Conservation (phyloP, 2,797 vertebrate genomes). For the Prionace glauca region DNA sequence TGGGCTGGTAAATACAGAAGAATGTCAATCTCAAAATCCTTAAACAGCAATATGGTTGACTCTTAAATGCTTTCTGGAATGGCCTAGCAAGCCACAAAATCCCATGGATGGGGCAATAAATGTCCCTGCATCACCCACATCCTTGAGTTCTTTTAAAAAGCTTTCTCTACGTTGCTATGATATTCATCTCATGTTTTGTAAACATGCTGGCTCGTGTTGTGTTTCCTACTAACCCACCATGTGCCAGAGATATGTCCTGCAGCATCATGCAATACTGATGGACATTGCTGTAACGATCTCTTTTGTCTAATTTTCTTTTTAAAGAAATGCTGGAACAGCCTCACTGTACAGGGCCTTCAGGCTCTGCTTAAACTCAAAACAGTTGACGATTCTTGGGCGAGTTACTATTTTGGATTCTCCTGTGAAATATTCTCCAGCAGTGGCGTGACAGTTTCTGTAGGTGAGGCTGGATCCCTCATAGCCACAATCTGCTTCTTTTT, state of each 20-base stretch:
- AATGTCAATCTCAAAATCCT: not conserved
- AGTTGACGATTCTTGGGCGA: not conserved
- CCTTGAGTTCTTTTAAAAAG: too few relatives aligned
- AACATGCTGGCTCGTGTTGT: not conserved
- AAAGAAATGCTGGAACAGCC: not conserved
- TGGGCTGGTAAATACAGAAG: not conserved
- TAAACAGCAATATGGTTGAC: not conserved
- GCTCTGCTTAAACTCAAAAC: not conserved
- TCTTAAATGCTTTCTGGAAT: not conserved
- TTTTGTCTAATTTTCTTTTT: not conserved
- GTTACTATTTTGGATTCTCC: not conserved
- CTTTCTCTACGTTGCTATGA: too few relatives aligned
- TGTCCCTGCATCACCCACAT: too few relatives aligned
- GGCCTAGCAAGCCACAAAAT: not conserved
- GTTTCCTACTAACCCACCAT: not conserved
- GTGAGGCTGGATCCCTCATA: not conserved
- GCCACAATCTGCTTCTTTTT: not conserved
- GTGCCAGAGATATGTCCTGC: not conserved
- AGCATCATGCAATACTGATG: not conserved
- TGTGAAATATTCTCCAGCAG: not conserved
- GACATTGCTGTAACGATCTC: not conserved
- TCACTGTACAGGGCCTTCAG: not conserved
- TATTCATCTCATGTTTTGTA: not conserved
- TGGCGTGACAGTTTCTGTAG: not conserved
- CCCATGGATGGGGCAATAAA: not conserved